Base-by-base conservation (phyloP, 2,888 invertebrate genomes). In the Ochropleura plecta region DNA sequence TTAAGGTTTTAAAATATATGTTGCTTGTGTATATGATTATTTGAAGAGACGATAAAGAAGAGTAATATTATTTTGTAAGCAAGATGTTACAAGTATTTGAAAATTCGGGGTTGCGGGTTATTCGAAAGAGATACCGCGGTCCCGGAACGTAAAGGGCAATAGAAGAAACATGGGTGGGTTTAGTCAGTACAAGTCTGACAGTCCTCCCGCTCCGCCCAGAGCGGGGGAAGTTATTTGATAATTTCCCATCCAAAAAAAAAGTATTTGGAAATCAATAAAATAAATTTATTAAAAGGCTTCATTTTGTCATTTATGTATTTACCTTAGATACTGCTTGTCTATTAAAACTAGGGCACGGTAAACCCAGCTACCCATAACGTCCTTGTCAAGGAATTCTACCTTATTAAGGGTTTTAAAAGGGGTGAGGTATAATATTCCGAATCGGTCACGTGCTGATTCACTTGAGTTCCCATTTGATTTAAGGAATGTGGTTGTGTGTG, bases 361-460 rank as follows among this genome's bases (percentile, higher is more conserved):
- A 16, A 79, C 40, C 16, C 79, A 78, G 14, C 70, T 14, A 63
- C 12, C 83, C 70, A 65, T 51, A 79, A 78, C 79, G 83, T 70
- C 79, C 79, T 79, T 83, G 83, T 14, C 62, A 70, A 78, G 70
- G 83, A 14, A 57, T 18, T 7, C 46, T 0, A 12, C 57, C 20
- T 40, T 55, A 49, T 16, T 3, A 49, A n/a, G 49, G 53, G 65
- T 44, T n/a, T 7, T 3, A 0, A 20, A 40, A 20, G 55, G 20
- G 55, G 20, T 66, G 12, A 18, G 6, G 8, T 8, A 16, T 16
- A 40, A 16, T 40, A 18, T 5, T 48, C 46, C 7, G 3, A 46
- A 18, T 46, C 7, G 46, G 76, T 62, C 60, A 82, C 77, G 77
- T 76, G 40, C 77, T 62, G 82, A 78, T 78, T 62, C 82, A 66